Conservation (phyloP, 2,113 vertebrate genomes). For the Rhinolophus ferrumequinum region DNA sequence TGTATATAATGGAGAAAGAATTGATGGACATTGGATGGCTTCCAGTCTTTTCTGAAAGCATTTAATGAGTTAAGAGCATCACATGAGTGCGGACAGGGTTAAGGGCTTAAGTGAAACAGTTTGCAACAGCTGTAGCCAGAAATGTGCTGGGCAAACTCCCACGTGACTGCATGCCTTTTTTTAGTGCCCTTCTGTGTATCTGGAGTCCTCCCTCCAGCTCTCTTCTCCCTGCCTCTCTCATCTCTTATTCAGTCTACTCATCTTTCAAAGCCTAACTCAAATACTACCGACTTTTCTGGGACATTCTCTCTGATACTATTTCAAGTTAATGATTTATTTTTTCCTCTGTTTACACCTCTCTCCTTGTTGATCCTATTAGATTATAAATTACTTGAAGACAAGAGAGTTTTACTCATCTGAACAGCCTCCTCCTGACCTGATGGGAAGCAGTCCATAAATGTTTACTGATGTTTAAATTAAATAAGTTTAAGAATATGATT, state of each 20-base stretch:
- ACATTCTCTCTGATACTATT: neutral
- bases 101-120: neutral
- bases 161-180: neutral
- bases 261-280: conserved; percentile 1
- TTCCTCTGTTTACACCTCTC: neutral
- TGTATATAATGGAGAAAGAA: neutral
- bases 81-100: neutral
- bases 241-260: neutral
- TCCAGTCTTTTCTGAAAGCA: neutral
- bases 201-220: neutral
- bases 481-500: neutral
- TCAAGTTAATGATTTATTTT: neutral
- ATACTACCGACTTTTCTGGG: neutral
- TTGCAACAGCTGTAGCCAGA: conserved; percentile 24
- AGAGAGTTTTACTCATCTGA: conserved; percentile 1
- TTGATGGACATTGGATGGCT: neutral
- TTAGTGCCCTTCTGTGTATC: neutral
- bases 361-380: neutral
- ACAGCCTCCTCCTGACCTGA: neutral
- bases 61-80: neutral
- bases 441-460: neutral
- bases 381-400: conserved; percentile 8
- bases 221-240: neutral
- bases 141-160: neutral
- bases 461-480: neutral